Percentiles rank a stretch among this genome's conserved stretches.
These are phyloP conservation scores for Amblyjoppa fuscipennis DNA, from an alignment of 2,888 invertebrate species.

Conservation along the genomic window DNA sequence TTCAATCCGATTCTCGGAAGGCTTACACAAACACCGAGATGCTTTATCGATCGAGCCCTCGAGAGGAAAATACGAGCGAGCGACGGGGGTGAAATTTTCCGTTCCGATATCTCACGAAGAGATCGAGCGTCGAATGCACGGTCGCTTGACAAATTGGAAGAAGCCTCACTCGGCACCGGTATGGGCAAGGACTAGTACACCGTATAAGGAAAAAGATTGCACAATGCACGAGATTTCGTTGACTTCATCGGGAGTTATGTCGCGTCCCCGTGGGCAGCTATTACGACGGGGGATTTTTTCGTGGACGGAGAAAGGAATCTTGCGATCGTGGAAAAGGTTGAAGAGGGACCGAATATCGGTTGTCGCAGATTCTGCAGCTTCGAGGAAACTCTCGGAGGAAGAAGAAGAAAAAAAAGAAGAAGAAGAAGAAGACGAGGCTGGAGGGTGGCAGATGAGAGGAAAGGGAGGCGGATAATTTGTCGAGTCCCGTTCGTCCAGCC, in stretches of 20 bases:
- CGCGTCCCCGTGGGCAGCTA: conserved; percentile 79
- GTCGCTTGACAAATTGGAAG: conserved; percentile 76
- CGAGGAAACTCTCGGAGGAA: conserved; percentile 8
- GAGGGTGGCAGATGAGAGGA: conserved; percentile 59
- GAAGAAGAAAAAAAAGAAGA: conserved; percentile 57
- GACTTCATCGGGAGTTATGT: conserved; percentile 79
- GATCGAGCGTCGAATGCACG: conserved; percentile 73
- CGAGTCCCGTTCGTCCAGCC: conserved; percentile 70
- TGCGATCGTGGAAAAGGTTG: conserved; percentile 54
- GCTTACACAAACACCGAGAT: conserved; percentile 37
- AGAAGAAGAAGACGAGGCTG: conserved; percentile 70
- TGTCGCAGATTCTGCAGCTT: conserved; percentile 30
- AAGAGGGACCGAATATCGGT: conserved; percentile 38
- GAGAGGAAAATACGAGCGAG: background rate
- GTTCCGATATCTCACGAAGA: conserved; percentile 27
- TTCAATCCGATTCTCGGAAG: conserved; percentile 28
- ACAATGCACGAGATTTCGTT: conserved; percentile 80
- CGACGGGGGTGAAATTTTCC: conserved; percentile 15
- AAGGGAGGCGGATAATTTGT: conserved; percentile 80
- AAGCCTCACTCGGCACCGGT: conserved; percentile 43
- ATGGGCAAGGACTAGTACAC: background rate
- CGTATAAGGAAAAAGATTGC: conserved; percentile 62
- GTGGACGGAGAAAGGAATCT: conserved; percentile 27
- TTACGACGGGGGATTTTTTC: conserved; percentile 73
- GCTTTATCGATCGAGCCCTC: background rate